Base-by-base conservation (phyloP, 2,113 vertebrate genomes). In the Collichthys lucidus region DNA sequence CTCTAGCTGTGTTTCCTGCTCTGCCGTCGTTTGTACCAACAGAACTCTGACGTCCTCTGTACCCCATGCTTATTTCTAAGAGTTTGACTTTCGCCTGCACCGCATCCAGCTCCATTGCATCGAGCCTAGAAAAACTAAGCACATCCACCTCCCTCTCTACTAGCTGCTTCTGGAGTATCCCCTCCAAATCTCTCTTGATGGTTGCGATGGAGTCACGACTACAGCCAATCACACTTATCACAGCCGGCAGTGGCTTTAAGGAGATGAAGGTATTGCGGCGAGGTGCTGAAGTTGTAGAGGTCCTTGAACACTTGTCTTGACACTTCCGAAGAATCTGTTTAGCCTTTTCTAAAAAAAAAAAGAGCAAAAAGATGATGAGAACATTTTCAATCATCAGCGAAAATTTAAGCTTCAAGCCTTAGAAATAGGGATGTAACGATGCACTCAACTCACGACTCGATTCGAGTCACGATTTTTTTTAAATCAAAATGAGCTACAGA, bases 41-140 rank as follows among this genome's bases (percentile, higher is more conserved):
- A 26, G 62, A 40, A 11, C 42, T n/a, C 57, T 20, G 74, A 70
- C 31, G 7, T 24, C 46, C 66, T 53, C 16, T 47, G 11, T 19
- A 35, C 49, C 91, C 83, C 40, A 93, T 4, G 56, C 88, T 90
- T 24, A 93, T 77, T 53, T 67, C 87, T 0, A 62, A 69, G 4
- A 22, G 11, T 44, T 20, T 77, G 59, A 86, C 55, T 66, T 89
- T 90, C 24, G 73, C 74, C 42, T 53, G 68, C 46, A 93, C 69
- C 4, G 89, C 89, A 5, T 83, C 79, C 20, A 86, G 24, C 68
- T 92, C 92, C 86, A 83, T 83, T 5, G 14, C 20, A 6, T 79
- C 52, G 17, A 92, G 85, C 3, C 11, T 52, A 16, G 49, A 77
- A 16, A 91, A 71, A 24, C 82, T 4, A 14, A 62, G 1, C 17